Base-by-base conservation (phyloP, 2,888 invertebrate genomes). In the Campopleginae sp. region DNA sequence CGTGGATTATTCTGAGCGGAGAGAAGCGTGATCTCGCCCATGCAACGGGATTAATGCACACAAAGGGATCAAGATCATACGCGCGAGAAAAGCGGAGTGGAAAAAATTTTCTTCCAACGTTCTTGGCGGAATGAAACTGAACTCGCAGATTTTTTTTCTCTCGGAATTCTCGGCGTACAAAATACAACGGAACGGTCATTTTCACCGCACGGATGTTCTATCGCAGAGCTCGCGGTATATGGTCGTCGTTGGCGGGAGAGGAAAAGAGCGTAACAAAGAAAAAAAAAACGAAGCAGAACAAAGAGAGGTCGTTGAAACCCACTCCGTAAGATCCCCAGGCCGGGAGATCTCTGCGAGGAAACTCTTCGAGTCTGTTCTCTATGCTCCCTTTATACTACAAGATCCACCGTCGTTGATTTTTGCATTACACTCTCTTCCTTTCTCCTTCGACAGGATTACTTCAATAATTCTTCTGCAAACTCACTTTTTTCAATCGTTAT, bases 271-370 rank as follows among this genome's bases (percentile, higher is more conserved):
- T 23, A 79, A 76, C 31, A 65, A 42, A 72, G 71, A 75, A 65
- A 65, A 70, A 72, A 58, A 79, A 66, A 77, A 71, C 31, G 31
- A 10, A 46, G 68, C 38, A 58, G 72, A 80, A 80, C 33, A 48
- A 23, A 19, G 75, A 75, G 72, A 83, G 82, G 84, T 82, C 82
- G 74, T 86, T 84, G 86, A 66, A 80, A 86, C 70, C 72, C 78
- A 75, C 65, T 23, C 46, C 44, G 77, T 46, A 46, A 70, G 71
- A 65, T 72, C 48, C 71, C 76, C 77, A 46, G 61, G 76, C 72
- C 54, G 27, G 77, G 46, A 44, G 54, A 38, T 44, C 42, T 70
- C 51, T 44, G 27, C 48, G 38, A 33, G 61, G 63, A 46, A 66
- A 48, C 77, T 48, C 48, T 58, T 58, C 27, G 71, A 71, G 54